phyloP scores from a whole-genome alignment of 2,113 vertebrate species.

The Archocentrus centrarchus region DNA sequence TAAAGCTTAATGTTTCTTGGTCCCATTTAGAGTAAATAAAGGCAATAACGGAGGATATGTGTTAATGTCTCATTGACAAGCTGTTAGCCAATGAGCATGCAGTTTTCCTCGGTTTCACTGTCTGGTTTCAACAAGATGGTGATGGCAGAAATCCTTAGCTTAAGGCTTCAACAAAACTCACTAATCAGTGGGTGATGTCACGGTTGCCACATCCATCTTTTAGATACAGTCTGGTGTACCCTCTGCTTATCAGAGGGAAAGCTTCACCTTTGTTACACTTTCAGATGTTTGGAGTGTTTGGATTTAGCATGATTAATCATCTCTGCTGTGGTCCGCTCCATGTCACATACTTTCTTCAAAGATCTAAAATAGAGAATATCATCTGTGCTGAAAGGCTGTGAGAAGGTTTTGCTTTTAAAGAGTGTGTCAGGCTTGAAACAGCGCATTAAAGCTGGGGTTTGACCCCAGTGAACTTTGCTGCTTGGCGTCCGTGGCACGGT shows the following conservation, averaged over 20 bases:
- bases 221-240: not conserved
- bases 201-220: not conserved
- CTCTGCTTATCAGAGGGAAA: not conserved
- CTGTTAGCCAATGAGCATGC: not conserved
- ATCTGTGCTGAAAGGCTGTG: accelerated
- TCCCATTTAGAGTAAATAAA: not conserved
- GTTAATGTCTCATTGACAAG: not conserved
- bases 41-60: not conserved
- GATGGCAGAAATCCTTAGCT: not conserved
- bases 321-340: too few relatives aligned
- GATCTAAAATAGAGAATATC: not conserved
- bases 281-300: not conserved
- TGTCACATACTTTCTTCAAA: not conserved
- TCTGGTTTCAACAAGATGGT: not conserved
- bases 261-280: not conserved
- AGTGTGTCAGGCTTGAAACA: not conserved
- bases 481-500: not conserved
- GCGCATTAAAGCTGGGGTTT: not conserved
- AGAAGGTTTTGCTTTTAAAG: not conserved
- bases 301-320: too few relatives aligned
- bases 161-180: not conserved
- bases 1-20: not conserved
- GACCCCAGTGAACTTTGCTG: not conserved
- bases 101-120: not conserved
- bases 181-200: not conserved